Evolutionary conservation across 2,113 vertebrate genomes (phyloP).

Genomic region (Anser cygnoides): DNA sequence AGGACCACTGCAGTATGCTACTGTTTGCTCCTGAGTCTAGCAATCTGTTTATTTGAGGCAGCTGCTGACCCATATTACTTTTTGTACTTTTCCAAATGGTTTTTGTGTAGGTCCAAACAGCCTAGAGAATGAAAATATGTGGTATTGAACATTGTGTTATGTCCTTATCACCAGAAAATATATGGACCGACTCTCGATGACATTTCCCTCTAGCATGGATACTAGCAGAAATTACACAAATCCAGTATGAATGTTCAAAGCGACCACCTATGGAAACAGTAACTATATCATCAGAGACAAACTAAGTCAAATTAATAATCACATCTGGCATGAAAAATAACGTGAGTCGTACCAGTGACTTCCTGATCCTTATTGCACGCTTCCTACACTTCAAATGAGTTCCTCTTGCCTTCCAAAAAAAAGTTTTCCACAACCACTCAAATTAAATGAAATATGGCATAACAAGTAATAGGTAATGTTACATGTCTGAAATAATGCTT

Average conservation of each 20-base stretch:
- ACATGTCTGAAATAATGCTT: neutral
- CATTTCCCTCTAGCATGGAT: neutral
- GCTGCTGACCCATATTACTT: conserved; percentile 12
- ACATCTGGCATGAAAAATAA: neutral
- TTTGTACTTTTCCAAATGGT: conserved; percentile 21
- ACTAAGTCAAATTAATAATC: neutral
- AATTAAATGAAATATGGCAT: neutral
- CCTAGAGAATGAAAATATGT: neutral
- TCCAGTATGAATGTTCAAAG: neutral
- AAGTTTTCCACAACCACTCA: neutral
- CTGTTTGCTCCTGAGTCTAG: neutral
- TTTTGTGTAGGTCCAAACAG: neutral
- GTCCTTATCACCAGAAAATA: neutral
- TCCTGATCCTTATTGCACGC: neutral
- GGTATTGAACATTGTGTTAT: neutral
- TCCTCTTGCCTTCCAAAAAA: neutral
- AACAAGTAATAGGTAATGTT: neutral
- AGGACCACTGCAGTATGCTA: neutral
- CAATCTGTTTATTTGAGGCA: neutral
- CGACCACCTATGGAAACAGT: neutral
- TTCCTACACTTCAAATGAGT: neutral
- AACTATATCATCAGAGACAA: neutral
- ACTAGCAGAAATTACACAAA: neutral
- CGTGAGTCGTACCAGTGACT: neutral
- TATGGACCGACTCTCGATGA: neutral